phyloP scores from a whole-genome alignment of 1,140 invertebrate genomes.

The Oryzaephilus surinamensis region DNA sequence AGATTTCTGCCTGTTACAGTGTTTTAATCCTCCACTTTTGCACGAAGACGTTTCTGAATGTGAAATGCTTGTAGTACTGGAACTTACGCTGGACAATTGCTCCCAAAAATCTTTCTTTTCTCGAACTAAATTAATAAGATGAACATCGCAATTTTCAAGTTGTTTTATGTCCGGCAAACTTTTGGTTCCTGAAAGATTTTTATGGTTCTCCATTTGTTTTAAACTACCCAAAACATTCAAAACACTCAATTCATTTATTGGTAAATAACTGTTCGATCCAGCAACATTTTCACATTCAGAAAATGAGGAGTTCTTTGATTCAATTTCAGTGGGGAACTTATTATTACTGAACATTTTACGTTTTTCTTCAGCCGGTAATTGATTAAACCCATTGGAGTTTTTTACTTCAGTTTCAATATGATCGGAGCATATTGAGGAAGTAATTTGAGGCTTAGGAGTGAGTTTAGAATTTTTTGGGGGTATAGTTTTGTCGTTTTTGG shows the following conservation, averaged over 20 bases:
- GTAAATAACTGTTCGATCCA: background rate
- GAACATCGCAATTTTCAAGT: background rate
- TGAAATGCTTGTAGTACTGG: conserved; percentile 4
- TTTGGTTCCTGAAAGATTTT: background rate
- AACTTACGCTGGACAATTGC: conserved; percentile 7
- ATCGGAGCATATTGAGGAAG: conserved; percentile 25
- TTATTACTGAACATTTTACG: conserved; percentile 4
- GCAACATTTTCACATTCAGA: conserved; percentile 6
- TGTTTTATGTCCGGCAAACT: conserved; percentile 14
- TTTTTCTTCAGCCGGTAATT: conserved; percentile 3
- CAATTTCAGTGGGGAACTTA: conserved; percentile 2
- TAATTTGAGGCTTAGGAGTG: conserved; percentile 9
- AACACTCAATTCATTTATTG: conserved; percentile 11
- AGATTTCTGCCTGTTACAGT: too few species aligned
- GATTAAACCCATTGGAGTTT: conserved; percentile 3
- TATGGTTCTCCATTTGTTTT: conserved; percentile 4
- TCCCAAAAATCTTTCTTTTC: conserved; percentile 13
- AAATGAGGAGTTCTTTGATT: conserved; percentile 1
- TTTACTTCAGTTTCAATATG: conserved; percentile 25
- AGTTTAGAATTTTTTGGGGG: too few species aligned
- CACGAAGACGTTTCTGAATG: too few species aligned
- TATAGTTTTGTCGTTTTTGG: too few species aligned
- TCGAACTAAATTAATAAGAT: background rate
- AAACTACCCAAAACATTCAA: conserved; percentile 10
- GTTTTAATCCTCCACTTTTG: too few species aligned